Percentiles rank a stretch among this genome's conserved stretches.
Evolutionary conservation across 1,140 invertebrate genomes (phyloP).

Genomic region (Calosoma granatense): DNA sequence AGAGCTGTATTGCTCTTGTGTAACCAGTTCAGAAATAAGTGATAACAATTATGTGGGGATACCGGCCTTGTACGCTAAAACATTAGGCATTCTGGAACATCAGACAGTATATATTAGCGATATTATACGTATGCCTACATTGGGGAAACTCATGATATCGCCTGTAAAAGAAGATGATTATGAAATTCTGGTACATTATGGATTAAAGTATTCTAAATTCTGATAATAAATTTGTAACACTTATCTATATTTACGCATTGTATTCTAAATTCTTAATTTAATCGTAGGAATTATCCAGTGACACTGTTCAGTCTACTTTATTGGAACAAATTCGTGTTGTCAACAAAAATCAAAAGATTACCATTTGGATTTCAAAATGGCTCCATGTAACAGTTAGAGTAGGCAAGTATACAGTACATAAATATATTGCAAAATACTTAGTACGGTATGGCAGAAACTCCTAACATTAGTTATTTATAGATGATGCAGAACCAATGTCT

Average conservation of each 20-base stretch:
- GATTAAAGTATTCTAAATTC: neutral
- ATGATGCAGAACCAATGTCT: conserved; percentile 24
- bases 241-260: conserved; percentile 5
- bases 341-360: conserved; percentile 39
- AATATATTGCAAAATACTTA: too few relatives aligned
- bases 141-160: conserved; percentile 24
- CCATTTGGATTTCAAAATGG: conserved; percentile 45
- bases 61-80: conserved; percentile 25
- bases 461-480: conserved; percentile 20
- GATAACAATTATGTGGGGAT: conserved; percentile 23
- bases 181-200: conserved; percentile 25
- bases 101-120: conserved; percentile 20
- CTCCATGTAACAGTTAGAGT: conserved; percentile 37
- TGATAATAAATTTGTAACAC: neutral
- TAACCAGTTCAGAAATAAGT: neutral
- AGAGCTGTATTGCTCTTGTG: neutral
- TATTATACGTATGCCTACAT: conserved; percentile 20
- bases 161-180: conserved; percentile 26
- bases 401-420: conserved; percentile 31
- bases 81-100: conserved; percentile 24
- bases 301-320: conserved; percentile 40
- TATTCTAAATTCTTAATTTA: conserved; percentile 13
- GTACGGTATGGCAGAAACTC: neutral
- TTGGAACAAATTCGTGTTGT: conserved; percentile 43
- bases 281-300: conserved; percentile 41